These are phyloP conservation scores for Rhynchophorus ferrugineus DNA, from an alignment of 1,140 invertebrate species.

Conservation along the genomic window DNA sequence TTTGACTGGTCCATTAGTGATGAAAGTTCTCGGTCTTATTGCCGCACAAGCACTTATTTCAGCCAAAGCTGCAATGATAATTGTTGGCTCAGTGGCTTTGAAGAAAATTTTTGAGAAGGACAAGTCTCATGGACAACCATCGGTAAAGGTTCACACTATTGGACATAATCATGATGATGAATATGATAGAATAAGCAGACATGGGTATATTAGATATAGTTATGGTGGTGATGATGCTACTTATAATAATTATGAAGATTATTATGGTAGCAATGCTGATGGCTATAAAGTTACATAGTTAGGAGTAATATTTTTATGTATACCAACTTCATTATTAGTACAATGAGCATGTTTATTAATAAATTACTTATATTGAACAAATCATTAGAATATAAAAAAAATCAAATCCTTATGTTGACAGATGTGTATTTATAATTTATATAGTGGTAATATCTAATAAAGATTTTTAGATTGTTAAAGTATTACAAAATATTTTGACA, in stretches of 20 bases:
- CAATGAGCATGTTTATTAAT: too few relatives aligned
- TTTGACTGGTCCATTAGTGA: constrained; percentile 48
- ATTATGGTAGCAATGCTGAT: constrained; percentile 2
- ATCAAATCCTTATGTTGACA: too few relatives aligned
- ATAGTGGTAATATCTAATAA: too few relatives aligned
- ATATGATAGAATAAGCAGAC: constrained; percentile 25
- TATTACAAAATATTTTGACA: too few relatives aligned
- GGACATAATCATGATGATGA: constrained; percentile 30
- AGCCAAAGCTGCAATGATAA: constrained; percentile 60
- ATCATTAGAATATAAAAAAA: too few relatives aligned
- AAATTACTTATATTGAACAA: too few relatives aligned
- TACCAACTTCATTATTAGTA: too few relatives aligned
- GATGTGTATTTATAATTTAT: too few relatives aligned
- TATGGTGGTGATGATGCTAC: constrained; percentile 1
- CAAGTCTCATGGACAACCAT: constrained; percentile 47
- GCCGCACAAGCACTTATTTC: constrained; percentile 60
- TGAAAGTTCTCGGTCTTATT: constrained; percentile 57
- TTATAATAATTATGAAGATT: constrained; percentile 12
- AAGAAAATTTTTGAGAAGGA: constrained; percentile 62
- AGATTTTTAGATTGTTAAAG: too few relatives aligned
- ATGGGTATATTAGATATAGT: constrained; percentile 10
- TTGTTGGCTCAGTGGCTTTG: constrained; percentile 58
- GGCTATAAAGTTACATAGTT: not conserved
- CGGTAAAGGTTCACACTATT: constrained; percentile 50
- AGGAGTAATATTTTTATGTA: too few relatives aligned